phyloP scores from a whole-genome alignment of 2,113 vertebrate species.

The Otocyon megalotis region DNA sequence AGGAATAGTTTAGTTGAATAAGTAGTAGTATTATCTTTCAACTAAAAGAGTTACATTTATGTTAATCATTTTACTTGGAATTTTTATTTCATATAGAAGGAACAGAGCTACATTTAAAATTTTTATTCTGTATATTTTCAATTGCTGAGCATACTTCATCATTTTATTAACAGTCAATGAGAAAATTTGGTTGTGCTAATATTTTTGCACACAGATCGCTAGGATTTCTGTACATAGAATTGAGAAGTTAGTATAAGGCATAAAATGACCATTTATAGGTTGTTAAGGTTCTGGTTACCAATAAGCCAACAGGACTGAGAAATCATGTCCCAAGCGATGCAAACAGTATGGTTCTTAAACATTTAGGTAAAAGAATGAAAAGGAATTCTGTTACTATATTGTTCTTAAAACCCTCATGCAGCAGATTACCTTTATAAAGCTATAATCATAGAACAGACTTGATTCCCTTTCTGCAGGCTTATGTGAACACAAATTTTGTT shows the following conservation, averaged over 20 bases:
- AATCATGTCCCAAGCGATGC: not conserved
- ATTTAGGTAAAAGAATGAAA: not conserved
- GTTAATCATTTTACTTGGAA: not conserved
- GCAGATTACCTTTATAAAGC: not conserved
- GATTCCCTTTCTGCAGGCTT: not conserved
- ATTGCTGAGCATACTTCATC: not conserved
- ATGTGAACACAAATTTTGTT: not conserved
- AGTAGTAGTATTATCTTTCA: not conserved
- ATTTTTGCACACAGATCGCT: not conserved
- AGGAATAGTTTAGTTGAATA: not conserved
- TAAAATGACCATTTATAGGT: not conserved
- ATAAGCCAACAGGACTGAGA: not conserved
- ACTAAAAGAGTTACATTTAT: not conserved
- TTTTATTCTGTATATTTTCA: not conserved
- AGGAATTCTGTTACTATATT: not conserved
- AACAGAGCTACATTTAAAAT: not conserved
- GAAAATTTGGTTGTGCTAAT: not conserved
- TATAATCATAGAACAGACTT: not conserved
- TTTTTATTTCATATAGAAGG: not conserved
- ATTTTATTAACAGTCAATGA: not conserved
- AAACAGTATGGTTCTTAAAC: not conserved
- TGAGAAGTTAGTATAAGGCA: not conserved
- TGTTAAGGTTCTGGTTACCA: not conserved
- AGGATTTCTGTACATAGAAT: not conserved
- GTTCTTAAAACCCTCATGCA: not conserved